These are phyloP conservation scores for Himalopsyche phryganea DNA, from an alignment of 1,140 invertebrate genomes.

Conservation along the genomic window DNA sequence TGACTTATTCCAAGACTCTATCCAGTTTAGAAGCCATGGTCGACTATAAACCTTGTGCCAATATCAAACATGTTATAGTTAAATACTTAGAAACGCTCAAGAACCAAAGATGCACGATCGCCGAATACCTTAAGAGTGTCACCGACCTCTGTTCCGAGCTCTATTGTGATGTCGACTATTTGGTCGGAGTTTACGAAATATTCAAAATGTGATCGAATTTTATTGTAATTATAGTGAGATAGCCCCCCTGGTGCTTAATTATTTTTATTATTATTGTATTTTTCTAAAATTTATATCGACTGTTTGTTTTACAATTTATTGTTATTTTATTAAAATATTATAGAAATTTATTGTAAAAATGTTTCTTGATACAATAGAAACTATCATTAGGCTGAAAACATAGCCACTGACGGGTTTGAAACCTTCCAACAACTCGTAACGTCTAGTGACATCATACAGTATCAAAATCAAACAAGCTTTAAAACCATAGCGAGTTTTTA, in stretches of 20 bases:
- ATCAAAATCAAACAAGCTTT: too few species aligned
- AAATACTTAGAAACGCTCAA: conserved; percentile 12
- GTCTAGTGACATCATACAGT: too few species aligned
- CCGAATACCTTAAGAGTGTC: conserved; percentile 15
- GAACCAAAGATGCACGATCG: conserved; percentile 5
- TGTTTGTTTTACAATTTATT: background rate
- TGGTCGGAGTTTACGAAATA: conserved; percentile 6
- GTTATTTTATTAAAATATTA: background rate
- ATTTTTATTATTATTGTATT: background rate
- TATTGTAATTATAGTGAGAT: too few species aligned
- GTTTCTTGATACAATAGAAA: too few species aligned
- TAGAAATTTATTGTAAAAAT: too few species aligned
- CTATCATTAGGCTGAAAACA: too few species aligned
- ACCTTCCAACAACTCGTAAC: too few species aligned
- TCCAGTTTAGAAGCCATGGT: conserved; percentile 8
- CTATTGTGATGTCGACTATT: conserved; percentile 24
- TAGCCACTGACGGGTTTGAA: too few species aligned
- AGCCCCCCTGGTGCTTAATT: background rate
- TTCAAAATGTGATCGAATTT: conserved; percentile 15
- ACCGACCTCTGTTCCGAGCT: conserved; percentile 13
- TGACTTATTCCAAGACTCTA: background rate
- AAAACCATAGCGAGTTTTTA: too few species aligned
- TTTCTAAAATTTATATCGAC: background rate
- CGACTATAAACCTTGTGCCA: conserved; percentile 23
- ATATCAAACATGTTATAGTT: conserved; percentile 4